These are phyloP conservation scores for Pangasius macronema DNA, from an alignment of 2,797 vertebrate species.

Conservation along the genomic window DNA sequence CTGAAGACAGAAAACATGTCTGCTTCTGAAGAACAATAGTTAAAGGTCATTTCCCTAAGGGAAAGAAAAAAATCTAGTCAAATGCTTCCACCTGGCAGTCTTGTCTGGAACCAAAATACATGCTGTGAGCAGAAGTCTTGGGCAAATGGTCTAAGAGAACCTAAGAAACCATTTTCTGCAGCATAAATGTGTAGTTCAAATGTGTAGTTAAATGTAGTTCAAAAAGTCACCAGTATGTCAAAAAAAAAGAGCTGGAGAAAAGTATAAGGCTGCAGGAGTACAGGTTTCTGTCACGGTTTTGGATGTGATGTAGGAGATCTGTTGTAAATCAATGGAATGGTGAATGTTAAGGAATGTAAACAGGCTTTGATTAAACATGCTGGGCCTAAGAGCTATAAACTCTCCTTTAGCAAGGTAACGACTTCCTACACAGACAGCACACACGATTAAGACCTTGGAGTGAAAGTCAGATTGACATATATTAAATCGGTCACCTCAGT, in stretches of 20 bases:
- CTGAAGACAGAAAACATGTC: not conserved
- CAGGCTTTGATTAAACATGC: conserved; percentile 19
- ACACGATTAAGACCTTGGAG: not conserved
- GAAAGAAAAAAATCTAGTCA: conserved; percentile 12
- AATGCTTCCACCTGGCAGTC: conserved; percentile 15
- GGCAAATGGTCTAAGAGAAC: not conserved
- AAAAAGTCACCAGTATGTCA: not conserved
- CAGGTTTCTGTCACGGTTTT: not conserved
- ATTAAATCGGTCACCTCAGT: conserved; percentile 1
- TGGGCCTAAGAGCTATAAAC: not conserved
- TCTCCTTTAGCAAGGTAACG: not conserved
- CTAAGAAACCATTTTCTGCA: conserved; percentile 6
- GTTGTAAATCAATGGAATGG: conserved; percentile 4
- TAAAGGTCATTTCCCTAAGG: conserved; percentile 21
- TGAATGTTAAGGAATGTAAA: conserved; percentile 20
- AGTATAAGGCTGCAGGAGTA: not conserved
- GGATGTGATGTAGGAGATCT: not conserved
- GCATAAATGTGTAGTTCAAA: not conserved
- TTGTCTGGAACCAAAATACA: conserved; percentile 10
- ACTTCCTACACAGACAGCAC: conserved; percentile 14
- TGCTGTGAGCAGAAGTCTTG: not conserved
- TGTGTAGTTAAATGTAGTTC: not conserved
- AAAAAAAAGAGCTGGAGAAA: conserved; percentile 4
- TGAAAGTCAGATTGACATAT: conserved; percentile 9
- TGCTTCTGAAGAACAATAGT: not conserved